These are phyloP conservation scores for Pelodiscus sinensis DNA, from an alignment of 2,113 vertebrate species.

Conservation along the genomic window DNA sequence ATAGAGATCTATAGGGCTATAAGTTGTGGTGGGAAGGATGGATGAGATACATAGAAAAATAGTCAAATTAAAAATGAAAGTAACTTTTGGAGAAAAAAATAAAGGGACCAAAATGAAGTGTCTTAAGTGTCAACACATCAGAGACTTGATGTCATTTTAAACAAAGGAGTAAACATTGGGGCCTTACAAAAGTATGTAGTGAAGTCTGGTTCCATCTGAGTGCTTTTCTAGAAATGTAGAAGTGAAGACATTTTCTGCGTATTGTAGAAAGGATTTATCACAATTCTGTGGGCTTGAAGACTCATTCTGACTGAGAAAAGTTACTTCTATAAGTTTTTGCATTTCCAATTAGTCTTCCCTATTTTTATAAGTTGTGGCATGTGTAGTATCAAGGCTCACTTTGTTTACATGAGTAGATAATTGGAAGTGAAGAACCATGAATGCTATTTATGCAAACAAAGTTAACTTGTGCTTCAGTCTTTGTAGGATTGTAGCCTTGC, in stretches of 20 bases:
- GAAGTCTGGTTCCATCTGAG: neutral
- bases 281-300: neutral
- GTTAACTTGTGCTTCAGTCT: neutral
- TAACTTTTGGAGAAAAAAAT: neutral
- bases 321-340: neutral
- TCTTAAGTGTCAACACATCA: neutral
- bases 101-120: neutral
- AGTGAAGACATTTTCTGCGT: neutral
- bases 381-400: neutral
- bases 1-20: neutral
- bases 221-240: neutral
- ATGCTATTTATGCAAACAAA: neutral
- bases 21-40: slow-evolving; percentile 23
- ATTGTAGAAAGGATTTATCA: neutral
- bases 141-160: neutral
- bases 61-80: slow-evolving; percentile 13
- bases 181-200: neutral
- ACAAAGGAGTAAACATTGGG: slow-evolving; percentile 18
- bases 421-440: neutral
- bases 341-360: neutral
- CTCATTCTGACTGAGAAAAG: neutral
- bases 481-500: neutral
- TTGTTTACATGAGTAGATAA: neutral
- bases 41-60: neutral
- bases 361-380: neutral